Conservation (phyloP, 1,140 invertebrate genomes). For the Meloidogyne exigua region DNA sequence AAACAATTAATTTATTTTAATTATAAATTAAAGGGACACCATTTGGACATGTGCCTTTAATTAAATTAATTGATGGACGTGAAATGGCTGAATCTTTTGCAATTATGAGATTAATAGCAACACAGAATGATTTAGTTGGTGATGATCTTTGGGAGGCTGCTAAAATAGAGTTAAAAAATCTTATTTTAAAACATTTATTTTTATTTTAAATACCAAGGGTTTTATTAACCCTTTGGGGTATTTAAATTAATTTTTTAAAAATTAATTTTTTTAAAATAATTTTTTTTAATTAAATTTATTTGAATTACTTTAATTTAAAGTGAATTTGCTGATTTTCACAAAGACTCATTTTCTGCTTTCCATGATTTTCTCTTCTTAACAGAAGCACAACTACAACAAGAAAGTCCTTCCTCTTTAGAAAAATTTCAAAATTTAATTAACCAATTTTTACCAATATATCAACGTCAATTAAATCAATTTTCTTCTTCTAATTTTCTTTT, state of each 20-base stretch:
- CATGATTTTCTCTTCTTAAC: neutral
- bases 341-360: no score
- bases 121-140: neutral
- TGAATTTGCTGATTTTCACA: neutral
- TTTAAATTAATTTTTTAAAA: no score
- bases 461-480: neutral
- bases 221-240: no score
- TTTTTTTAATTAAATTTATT: no score
- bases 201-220: no score
- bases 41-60: neutral
- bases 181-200: no score
- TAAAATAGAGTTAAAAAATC: neutral
- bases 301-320: neutral
- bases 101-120: neutral
- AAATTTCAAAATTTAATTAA: neutral
- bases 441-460: neutral
- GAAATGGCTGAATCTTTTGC: neutral
- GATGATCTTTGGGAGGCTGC: neutral
- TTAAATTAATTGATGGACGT: neutral
- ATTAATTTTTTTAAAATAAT: neutral
- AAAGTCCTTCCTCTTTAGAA: neutral
- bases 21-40: no score
- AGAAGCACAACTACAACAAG: neutral
- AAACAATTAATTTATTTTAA: no score
- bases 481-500: constrained; percentile 2